These are phyloP conservation scores for Desoria tigrina DNA, from an alignment of 2,888 invertebrate genomes.

Conservation along the genomic window DNA sequence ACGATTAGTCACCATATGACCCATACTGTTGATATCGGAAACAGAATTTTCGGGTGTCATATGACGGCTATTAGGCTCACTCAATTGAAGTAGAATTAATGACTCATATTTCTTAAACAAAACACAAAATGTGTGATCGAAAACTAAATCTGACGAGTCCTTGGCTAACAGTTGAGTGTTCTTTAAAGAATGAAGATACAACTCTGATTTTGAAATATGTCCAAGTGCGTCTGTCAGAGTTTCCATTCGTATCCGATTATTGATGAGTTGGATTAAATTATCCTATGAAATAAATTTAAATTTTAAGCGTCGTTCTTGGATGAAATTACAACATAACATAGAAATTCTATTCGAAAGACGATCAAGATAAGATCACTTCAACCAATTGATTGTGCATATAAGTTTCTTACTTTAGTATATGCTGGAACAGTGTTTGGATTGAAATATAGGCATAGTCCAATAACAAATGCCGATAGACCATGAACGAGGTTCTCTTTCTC, in stretches of 20 bases:
- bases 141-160: conserved; percentile 73
- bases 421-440: conserved; percentile 78
- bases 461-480: conserved; percentile 85
- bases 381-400: background rate
- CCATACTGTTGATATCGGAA: conserved; percentile 40
- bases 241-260: conserved; percentile 87
- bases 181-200: conserved; percentile 88
- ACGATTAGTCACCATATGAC: conserved; percentile 48
- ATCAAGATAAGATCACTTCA: conserved; percentile 9
- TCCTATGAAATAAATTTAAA: conserved; percentile 58
- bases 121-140: conserved; percentile 94
- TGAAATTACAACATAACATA: conserved; percentile 26
- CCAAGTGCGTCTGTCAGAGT: conserved; percentile 80
- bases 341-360: conserved; percentile 48
- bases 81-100: conserved; percentile 48
- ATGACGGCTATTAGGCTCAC: conserved; percentile 34
- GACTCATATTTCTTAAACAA: conserved; percentile 68
- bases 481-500: conserved; percentile 85
- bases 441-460: conserved; percentile 87
- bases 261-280: conserved; percentile 77
- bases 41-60: conserved; percentile 26
- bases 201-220: conserved; percentile 84
- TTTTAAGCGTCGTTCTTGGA: too few relatives aligned
- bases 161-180: conserved; percentile 85
- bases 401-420: conserved; percentile 65